Conservation (phyloP, 2,888 invertebrate genomes). For the Chrysolina oricalcia region DNA sequence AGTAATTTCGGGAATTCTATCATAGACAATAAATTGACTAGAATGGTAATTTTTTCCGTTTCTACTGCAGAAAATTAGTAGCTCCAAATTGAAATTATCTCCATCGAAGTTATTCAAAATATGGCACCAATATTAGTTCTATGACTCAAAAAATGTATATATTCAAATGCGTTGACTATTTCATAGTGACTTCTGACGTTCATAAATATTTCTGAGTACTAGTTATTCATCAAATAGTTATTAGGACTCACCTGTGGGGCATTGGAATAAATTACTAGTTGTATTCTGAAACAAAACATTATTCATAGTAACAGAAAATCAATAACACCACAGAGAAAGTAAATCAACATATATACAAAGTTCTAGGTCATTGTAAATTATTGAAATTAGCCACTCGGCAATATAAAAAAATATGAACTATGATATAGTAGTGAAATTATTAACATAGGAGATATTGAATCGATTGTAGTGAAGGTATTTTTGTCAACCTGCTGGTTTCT, state of each 20-base stretch:
- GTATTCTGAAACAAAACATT: conserved; percentile 75
- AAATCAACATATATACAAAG: background rate
- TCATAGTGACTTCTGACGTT: background rate
- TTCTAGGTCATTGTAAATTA: background rate
- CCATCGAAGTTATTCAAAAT: too few relatives aligned
- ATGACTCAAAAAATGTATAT: too few relatives aligned
- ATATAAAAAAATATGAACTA: background rate
- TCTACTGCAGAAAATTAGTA: too few relatives aligned
- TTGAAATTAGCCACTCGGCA: background rate
- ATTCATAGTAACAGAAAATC: background rate
- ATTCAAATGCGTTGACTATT: too few relatives aligned
- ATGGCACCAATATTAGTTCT: too few relatives aligned
- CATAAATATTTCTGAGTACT: background rate
- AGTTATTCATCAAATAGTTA: background rate
- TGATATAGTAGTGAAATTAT: background rate
- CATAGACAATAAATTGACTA: too few relatives aligned
- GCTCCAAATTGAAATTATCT: too few relatives aligned
- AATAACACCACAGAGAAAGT: conserved; percentile 10
- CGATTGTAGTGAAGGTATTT: too few relatives aligned
- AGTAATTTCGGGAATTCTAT: too few relatives aligned
- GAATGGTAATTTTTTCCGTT: too few relatives aligned
- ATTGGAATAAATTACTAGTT: conserved; percentile 78
- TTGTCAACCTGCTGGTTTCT: too few relatives aligned
- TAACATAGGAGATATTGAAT: background rate
- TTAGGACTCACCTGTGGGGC: conserved; percentile 81